Evolutionary conservation across 2,113 vertebrate species (phyloP), one percentile per base, ranked within the genome.

Genomic region (Pangasianodon hypophthalmus): DNA sequence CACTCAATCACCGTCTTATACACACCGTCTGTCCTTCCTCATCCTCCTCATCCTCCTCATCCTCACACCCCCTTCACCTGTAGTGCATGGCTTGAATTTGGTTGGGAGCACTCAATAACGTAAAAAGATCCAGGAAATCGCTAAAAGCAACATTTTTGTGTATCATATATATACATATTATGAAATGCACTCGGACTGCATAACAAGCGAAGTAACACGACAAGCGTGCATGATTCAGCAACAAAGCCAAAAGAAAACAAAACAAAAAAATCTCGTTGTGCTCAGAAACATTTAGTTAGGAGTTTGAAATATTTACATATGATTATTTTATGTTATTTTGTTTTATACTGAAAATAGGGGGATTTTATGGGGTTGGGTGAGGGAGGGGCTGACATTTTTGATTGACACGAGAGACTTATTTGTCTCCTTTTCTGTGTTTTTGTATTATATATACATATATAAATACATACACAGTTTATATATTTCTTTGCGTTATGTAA

Each of bases 41-140:
- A 92, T 93, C 91, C 87, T 96, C 91, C 84, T n/a, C n/a, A n/a
- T 89, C 87, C 87, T 75, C 50, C 92, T 89, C 92, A 91, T 89
- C 88, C 89, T 91, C 91, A 87, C 64, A n/a, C 14, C 41, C 52
- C 50, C n/a, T 50, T 79, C 29, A 71, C 62, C 94, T 95, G 92
- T 96, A 96, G 96, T 97, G 96, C 97, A 98, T 97, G 97, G 95
- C 97, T 97, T 97, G 97, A 98, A 97, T 97, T 98, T 97, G 97
- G 97, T 97, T 93, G 94, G 97, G 97, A 97, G 97, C 96, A 96
- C 96, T 92, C 32, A 91, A 90, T 54, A 32, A 46, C 58, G 58
- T 89, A 54, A 64, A 89, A 89, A 73, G 0, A 10, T 79, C n/a
- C 48, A 79, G 8, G 37, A 73, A 85, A 80, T 64, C 3, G 19